Percentiles rank a stretch among this genome's conserved stretches.
Conservation (phyloP, 1,140 invertebrate species). For the Ladona fulva region DNA sequence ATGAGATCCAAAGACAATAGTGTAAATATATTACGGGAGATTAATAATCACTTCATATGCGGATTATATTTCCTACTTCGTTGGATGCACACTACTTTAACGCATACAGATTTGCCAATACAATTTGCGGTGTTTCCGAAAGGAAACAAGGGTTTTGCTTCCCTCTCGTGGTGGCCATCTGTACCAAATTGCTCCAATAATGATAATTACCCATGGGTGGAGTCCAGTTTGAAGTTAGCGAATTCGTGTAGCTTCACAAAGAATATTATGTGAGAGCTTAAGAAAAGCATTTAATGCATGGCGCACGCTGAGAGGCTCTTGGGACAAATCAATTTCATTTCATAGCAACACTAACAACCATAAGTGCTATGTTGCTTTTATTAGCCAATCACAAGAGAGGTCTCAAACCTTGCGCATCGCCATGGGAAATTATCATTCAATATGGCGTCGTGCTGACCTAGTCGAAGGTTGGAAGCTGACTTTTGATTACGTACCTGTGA, state of each 20-base stretch:
- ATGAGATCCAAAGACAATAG: too few relatives aligned
- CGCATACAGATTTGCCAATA: too few relatives aligned
- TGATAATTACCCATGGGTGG: neutral
- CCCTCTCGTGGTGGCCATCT: constrained; percentile 1
- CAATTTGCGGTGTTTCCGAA: too few relatives aligned
- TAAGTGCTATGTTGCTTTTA: constrained; percentile 2
- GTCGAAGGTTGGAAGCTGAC: neutral
- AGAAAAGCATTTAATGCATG: neutral
- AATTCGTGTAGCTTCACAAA: neutral
- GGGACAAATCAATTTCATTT: neutral
- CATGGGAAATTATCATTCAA: constrained; percentile 1
- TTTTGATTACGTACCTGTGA: neutral
- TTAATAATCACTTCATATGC: too few relatives aligned
- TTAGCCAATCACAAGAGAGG: neutral
- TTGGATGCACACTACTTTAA: too few relatives aligned
- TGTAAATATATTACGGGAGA: too few relatives aligned
- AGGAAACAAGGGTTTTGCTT: neutral
- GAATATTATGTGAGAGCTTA: neutral
- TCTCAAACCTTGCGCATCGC: neutral
- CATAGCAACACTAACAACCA: neutral
- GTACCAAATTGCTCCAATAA: constrained; percentile 1
- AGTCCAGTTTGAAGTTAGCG: neutral
- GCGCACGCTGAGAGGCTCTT: neutral
- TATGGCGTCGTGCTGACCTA: constrained; percentile 7
- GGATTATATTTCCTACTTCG: too few relatives aligned